Evolutionary conservation across 2,888 invertebrate genomes (phyloP).

Genomic region (Acholoe squamosa): DNA sequence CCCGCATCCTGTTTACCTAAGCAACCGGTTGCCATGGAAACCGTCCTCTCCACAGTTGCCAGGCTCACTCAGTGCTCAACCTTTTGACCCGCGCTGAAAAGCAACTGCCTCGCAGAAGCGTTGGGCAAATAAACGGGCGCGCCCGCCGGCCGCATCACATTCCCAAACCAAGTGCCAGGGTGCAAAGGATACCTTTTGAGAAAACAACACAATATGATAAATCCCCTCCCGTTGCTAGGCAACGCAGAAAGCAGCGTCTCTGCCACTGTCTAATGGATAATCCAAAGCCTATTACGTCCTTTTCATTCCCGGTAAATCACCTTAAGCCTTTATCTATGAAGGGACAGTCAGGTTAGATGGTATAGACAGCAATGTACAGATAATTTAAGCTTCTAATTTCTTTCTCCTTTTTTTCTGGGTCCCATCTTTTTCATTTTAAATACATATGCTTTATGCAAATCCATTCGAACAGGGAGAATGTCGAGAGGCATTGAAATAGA

Average conservation of each 20-base stretch:
- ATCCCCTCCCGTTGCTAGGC: constrained; percentile 53
- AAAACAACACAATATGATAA: constrained; percentile 59
- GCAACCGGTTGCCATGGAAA: constrained; percentile 59
- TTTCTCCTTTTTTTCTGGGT: not conserved
- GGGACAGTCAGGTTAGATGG: not conserved
- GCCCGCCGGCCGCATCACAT: constrained; percentile 1
- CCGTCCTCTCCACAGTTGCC: constrained; percentile 60
- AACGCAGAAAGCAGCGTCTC: constrained; percentile 5
- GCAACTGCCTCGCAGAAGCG: constrained; percentile 56
- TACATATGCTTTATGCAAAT: constrained; percentile 21
- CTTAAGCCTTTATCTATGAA: constrained; percentile 4
- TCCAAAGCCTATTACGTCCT: constrained; percentile 27
- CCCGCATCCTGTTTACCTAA: constrained; percentile 62
- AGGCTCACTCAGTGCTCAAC: constrained; percentile 60
- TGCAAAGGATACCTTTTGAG: constrained; percentile 58
- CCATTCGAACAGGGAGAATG: constrained; percentile 21
- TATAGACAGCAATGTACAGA: not conserved
- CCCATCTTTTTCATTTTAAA: not conserved
- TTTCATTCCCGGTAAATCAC: constrained; percentile 24
- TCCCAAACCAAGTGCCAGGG: constrained; percentile 47
- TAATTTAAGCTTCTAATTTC: not conserved
- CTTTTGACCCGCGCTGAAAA: constrained; percentile 57
- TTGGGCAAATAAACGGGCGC: constrained; percentile 48
- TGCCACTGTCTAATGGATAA: constrained; percentile 21
- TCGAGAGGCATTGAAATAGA: not conserved